phyloP scores from a whole-genome alignment of 2,113 vertebrate genomes.

The Erythrocebus patas region DNA sequence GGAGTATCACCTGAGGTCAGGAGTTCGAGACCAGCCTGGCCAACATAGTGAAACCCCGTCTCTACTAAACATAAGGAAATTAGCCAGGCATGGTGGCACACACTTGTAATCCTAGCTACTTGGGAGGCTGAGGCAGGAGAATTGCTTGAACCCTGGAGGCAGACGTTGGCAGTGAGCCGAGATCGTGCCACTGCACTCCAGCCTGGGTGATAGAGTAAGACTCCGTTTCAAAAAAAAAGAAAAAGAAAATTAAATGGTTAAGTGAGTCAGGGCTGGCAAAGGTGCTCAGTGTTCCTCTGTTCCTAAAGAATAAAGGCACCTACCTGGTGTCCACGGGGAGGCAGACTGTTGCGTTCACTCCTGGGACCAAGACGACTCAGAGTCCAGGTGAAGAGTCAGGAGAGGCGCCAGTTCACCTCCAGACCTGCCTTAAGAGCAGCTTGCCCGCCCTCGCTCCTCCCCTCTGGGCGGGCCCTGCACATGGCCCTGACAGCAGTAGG shows the following conservation, averaged over 20 bases:
- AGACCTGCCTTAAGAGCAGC: constrained; percentile 46
- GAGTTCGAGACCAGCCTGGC: no score
- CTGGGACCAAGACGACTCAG: background rate
- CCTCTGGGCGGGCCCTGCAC: background rate
- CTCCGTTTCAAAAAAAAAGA: no score
- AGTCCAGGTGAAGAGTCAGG: constrained; percentile 29
- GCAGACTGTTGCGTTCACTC: background rate
- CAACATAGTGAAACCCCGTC: no score
- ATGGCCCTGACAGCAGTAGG: constrained; percentile 33
- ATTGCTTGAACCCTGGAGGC: no score
- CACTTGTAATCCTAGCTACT: no score
- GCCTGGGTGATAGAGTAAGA: no score
- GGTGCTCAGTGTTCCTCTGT: background rate
- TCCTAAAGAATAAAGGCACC: background rate
- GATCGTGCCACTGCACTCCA: no score
- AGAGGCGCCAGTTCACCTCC: background rate
- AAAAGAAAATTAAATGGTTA: background rate
- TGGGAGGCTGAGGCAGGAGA: no score
- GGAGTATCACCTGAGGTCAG: no score
- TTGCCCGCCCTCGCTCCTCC: background rate
- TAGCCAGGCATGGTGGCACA: no score
- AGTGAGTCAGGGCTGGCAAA: background rate
- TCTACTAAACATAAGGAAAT: no score
- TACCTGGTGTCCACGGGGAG: constrained; percentile 21
- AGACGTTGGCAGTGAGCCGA: no score